Base-by-base conservation (phyloP, 2,888 invertebrate species). In the Epirrhoe tristata region DNA sequence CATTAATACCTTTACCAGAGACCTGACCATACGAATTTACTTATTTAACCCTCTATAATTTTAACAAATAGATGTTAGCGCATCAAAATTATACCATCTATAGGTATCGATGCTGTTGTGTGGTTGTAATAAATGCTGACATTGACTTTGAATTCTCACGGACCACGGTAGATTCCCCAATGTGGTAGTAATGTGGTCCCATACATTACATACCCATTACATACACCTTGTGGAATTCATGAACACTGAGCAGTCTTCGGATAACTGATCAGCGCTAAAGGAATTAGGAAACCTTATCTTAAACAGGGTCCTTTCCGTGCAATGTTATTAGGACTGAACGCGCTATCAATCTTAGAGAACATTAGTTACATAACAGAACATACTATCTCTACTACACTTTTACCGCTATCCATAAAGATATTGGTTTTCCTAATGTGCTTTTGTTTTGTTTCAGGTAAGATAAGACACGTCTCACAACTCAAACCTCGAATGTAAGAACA, bases 381-480 rank as follows among this genome's bases (percentile, higher is more conserved):
- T 16, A 8, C 46, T 48, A 48, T 59, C 56, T 31, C 36, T 31
- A 52, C 55, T 34, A 53, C 16, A 51, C 53, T 58, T 60, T 64
- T 64, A 68, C 61, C 24, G 58, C 31, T 61, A 54, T 32, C 66
- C 43, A 51, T 66, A 61, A 64, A 64, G 60, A 64, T 67, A 55
- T 65, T 61, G 10, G 39, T 48, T 59, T 58, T 5, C 43, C 56
- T 54, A 55, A 66, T 71, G 63, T 72, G 61, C 54, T 58, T 71
- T 72, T 73, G 66, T 75, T 66, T 77, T 77, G 75, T 81, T 81
- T 50, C 77, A 81, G 80, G 81, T 80, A 78, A 80, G 75, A 66
- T 64, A 73, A 36, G 67, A 66, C 65, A 70, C 67, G 59, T 67
- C 62, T 66, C 54, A 52, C 63, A 46, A 60, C 56, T 54, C 46